Conservation (phyloP, 2,888 invertebrate species). For the Callyntrura guangdongensis region DNA sequence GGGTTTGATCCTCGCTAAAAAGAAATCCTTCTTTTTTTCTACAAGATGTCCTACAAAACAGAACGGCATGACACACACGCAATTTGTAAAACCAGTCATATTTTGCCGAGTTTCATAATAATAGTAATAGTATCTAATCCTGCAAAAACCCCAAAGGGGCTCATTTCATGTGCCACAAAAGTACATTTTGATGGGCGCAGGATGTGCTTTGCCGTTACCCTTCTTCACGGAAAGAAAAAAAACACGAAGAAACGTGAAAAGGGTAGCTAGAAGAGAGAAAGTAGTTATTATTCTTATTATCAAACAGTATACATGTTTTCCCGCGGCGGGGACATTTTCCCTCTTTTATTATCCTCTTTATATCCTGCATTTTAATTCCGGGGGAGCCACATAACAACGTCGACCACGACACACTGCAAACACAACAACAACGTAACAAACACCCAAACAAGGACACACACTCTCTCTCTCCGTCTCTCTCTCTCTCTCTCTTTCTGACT, state of each 20-base stretch:
- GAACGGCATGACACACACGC: too few species aligned
- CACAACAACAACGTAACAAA: neutral
- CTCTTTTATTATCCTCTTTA: constrained; percentile 5
- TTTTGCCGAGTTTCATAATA: too few species aligned
- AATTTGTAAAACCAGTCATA: too few species aligned
- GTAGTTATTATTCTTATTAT: constrained; percentile 9
- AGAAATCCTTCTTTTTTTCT: too few species aligned
- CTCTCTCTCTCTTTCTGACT: neutral
- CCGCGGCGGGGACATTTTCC: neutral
- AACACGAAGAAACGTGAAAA: too few species aligned
- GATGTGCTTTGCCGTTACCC: neutral
- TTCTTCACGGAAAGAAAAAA: neutral
- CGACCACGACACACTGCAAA: neutral
- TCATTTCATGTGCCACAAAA: constrained; percentile 32
- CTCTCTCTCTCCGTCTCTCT: neutral
- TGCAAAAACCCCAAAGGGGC: neutral
- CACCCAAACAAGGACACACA: too few species aligned
- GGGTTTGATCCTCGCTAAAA: too few species aligned
- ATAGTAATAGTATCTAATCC: too few species aligned
- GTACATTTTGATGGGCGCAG: neutral
- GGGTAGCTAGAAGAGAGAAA: neutral
- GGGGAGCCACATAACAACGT: neutral
- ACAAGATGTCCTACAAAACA: too few species aligned
- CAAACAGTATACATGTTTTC: neutral
- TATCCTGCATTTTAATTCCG: neutral